These are phyloP conservation scores for Salpingus planirostris DNA, from an alignment of 2,888 invertebrate species.

Conservation along the genomic window DNA sequence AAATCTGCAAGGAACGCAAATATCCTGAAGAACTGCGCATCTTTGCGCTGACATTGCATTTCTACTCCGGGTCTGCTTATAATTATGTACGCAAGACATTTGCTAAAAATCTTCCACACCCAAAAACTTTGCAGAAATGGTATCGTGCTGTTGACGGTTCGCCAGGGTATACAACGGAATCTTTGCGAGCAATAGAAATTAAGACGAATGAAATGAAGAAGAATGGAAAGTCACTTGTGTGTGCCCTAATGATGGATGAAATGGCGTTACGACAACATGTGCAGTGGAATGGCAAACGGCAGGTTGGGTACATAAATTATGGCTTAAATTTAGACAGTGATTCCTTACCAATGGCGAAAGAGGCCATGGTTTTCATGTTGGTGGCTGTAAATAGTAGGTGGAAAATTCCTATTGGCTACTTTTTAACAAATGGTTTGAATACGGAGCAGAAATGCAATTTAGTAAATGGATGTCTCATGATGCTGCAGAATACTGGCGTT, in stretches of 20 bases:
- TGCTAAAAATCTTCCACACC: constrained; percentile 15
- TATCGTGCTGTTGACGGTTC: constrained; percentile 13
- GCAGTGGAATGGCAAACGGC: neutral
- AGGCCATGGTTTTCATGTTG: constrained; percentile 16
- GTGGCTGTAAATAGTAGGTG: constrained; percentile 15
- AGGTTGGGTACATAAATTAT: neutral
- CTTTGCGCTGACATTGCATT: constrained; percentile 7
- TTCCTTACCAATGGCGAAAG: constrained; percentile 5
- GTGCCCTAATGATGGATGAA: constrained; percentile 1
- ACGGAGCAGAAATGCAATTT: constrained; percentile 13
- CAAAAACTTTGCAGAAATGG: constrained; percentile 16
- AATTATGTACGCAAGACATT: constrained; percentile 5
- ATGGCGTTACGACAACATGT: neutral
- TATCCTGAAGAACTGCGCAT: neutral
- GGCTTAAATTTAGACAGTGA: neutral
- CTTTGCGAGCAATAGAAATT: constrained; percentile 14
- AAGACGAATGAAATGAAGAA: neutral
- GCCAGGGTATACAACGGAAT: constrained; percentile 15
- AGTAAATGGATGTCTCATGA: constrained; percentile 6
- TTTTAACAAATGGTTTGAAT: constrained; percentile 16
- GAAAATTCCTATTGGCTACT: constrained; percentile 18
- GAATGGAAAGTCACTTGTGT: too few species aligned
- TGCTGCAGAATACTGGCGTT: constrained; percentile 4
- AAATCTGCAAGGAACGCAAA: too few species aligned
- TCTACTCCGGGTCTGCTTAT: constrained; percentile 7